Conservation (phyloP, 2,113 vertebrate species). For the Clinocottus analis region DNA sequence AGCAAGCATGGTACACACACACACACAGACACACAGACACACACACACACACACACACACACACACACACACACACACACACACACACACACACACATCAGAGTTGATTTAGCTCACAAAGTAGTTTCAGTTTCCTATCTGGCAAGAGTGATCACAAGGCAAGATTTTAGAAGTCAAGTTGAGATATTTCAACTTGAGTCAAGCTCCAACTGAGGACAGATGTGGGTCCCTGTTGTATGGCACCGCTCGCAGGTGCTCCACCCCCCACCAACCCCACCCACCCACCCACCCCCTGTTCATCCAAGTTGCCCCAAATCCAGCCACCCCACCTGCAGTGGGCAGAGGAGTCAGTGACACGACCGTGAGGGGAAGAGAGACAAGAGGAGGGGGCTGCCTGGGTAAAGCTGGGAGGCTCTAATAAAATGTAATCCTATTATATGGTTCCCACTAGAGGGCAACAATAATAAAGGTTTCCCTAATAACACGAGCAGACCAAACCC, state of each 20-base stretch:
- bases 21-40: conserved; percentile 6
- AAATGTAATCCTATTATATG: conserved; percentile 88
- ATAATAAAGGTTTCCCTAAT: conserved; percentile 89
- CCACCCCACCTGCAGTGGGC: conserved; percentile 69
- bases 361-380: conserved; percentile 74
- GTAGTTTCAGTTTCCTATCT: not conserved
- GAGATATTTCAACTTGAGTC: not conserved
- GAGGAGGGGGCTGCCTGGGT: conserved; percentile 76
- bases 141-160: conserved; percentile 14
- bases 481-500: conserved; percentile 81
- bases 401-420: conserved; percentile 85
- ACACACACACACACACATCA: conserved; percentile 2
- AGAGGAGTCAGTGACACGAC: conserved; percentile 70
- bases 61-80: conserved; percentile 1
- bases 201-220: conserved; percentile 8
- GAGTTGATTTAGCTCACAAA: not conserved
- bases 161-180: not conserved
- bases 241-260: not conserved
- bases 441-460: conserved; percentile 85
- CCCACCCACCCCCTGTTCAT: not conserved
- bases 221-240: not conserved
- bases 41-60: conserved; percentile 7
- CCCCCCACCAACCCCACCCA: too few relatives aligned
- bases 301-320: conserved; percentile 37
- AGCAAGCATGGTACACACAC: not conserved